Evolutionary conservation across 2,797 vertebrate species (phyloP).

Genomic region (Notolabrus celidotus): DNA sequence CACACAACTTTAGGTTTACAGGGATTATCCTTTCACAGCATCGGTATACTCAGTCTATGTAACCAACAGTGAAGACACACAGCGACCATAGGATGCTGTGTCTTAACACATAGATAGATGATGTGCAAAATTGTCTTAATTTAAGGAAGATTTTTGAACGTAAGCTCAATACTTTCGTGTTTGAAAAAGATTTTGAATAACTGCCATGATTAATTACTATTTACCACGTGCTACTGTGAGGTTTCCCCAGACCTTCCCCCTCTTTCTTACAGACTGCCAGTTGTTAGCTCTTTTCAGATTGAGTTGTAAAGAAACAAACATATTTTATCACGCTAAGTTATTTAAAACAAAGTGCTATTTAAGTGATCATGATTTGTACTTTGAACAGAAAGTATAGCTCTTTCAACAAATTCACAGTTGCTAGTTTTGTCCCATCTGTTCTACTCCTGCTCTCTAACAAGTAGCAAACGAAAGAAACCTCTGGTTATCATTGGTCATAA

Average conservation of each 20-base stretch:
- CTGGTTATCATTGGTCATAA: conserved; percentile 8
- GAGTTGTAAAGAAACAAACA: conserved; percentile 6
- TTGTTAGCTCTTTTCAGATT: conserved; percentile 15
- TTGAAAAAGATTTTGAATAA: conserved; percentile 21
- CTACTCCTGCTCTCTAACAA: not conserved
- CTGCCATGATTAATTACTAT: conserved; percentile 10
- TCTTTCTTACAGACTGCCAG: too few species aligned
- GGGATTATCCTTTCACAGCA: conserved; percentile 59
- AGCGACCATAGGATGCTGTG: not conserved
- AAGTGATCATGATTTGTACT: too few species aligned
- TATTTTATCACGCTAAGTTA: not conserved
- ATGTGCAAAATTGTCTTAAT: not conserved
- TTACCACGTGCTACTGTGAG: not conserved
- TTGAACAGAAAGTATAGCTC: not conserved
- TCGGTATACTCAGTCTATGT: conserved; percentile 8
- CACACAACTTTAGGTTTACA: conserved; percentile 57
- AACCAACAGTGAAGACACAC: not conserved
- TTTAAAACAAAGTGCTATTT: too few species aligned
- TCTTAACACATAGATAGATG: not conserved
- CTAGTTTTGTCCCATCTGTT: not conserved
- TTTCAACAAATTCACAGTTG: not conserved
- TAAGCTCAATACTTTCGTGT: conserved; percentile 1
- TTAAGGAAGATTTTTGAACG: conserved; percentile 3
- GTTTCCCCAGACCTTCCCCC: conserved; percentile 6
- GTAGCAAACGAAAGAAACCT: conserved; percentile 10